Percentiles rank a stretch among this genome's conserved stretches.
phyloP scores from a whole-genome alignment of 2,888 invertebrate genomes.

The Mayetiola destructor region DNA sequence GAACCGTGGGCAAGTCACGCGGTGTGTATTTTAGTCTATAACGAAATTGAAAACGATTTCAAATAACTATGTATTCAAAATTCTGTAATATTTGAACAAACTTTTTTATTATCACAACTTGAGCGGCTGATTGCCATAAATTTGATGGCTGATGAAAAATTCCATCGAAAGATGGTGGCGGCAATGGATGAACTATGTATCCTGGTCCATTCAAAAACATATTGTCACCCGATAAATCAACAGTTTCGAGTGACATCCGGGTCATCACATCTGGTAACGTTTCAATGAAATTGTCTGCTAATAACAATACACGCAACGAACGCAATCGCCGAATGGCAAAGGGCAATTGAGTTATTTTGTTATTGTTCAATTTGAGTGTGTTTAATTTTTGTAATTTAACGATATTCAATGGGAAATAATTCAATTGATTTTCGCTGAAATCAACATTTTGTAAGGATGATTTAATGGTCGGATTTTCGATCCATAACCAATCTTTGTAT shows the following conservation, averaged over 20 bases:
- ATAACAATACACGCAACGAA: not conserved
- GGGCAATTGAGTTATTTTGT: constrained; percentile 45
- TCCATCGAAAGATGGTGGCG: not conserved
- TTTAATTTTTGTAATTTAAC: constrained; percentile 46
- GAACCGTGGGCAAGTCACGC: not conserved
- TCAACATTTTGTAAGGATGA: constrained; percentile 45
- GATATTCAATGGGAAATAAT: constrained; percentile 44
- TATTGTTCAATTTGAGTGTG: constrained; percentile 48
- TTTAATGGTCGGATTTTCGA: constrained; percentile 39
- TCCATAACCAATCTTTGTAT: constrained; percentile 48
- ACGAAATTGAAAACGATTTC: not conserved
- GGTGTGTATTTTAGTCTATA: not conserved
- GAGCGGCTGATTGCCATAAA: not conserved
- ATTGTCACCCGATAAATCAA: not conserved
- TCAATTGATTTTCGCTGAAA: constrained; percentile 46
- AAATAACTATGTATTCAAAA: not conserved
- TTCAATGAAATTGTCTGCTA: not conserved
- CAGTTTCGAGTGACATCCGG: not conserved
- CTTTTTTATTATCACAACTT: not conserved
- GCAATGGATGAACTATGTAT: not conserved
- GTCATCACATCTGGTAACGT: not conserved
- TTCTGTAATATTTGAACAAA: too few species aligned
- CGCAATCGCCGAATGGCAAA: constrained; percentile 45
- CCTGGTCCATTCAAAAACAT: not conserved
- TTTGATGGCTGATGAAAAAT: not conserved